Evolutionary conservation across 2,888 invertebrate species (phyloP).

Genomic region (Andrena camellia): DNA sequence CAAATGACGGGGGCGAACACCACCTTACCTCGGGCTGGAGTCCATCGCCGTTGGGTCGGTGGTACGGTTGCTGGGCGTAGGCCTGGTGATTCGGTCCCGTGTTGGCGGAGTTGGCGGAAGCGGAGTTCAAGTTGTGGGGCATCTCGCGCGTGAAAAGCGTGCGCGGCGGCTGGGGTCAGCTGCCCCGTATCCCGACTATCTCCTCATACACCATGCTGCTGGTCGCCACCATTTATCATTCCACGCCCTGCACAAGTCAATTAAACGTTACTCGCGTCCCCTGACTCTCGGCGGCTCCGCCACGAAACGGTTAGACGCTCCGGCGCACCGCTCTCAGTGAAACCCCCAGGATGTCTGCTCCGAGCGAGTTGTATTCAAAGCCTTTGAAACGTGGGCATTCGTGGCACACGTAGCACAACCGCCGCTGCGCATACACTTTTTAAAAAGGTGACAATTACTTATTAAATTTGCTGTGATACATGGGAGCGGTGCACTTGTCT

Average conservation of each 20-base stretch:
- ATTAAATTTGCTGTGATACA: no score
- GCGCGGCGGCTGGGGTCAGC: slow-evolving; percentile 86
- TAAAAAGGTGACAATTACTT: no score
- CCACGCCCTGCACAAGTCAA: slow-evolving; percentile 63
- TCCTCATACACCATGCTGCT: slow-evolving; percentile 85
- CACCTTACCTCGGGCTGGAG: slow-evolving; percentile 83
- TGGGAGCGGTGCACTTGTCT: no score
- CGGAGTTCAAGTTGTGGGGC: slow-evolving; percentile 83
- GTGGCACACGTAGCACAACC: no score
- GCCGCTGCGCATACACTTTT: no score
- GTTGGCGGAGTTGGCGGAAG: slow-evolving; percentile 82
- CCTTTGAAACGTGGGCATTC: no score
- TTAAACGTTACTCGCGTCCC: background rate
- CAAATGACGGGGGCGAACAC: background rate
- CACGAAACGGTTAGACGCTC: background rate
- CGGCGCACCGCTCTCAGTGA: background rate
- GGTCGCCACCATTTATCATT: slow-evolving; percentile 83
- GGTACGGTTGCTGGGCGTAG: slow-evolving; percentile 78
- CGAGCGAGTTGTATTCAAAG: no score
- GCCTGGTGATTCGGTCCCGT: slow-evolving; percentile 82
- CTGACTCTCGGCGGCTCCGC: background rate
- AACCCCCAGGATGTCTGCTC: no score
- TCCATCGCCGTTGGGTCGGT: slow-evolving; percentile 80
- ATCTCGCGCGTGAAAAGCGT: slow-evolving; percentile 83
- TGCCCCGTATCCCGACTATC: slow-evolving; percentile 84